Conservation (phyloP, 1,140 invertebrate species). For the Xylocopa sonorina region DNA sequence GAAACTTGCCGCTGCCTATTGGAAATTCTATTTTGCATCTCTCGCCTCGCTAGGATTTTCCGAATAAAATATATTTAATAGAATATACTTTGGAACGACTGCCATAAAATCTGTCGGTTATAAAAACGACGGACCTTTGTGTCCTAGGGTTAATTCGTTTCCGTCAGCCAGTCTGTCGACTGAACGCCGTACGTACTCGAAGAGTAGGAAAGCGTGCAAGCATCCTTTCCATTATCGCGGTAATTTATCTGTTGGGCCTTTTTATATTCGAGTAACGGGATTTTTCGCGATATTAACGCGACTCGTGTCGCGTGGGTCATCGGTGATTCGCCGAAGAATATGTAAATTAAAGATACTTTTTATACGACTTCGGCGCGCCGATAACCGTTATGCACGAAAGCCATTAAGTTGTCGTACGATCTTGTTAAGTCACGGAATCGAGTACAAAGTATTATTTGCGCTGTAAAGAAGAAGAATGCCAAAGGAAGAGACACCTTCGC, state of each 20-base stretch:
- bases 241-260: conserved; percentile 28
- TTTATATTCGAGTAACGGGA: background rate
- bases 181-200: conserved; percentile 7
- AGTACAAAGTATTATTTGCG: background rate
- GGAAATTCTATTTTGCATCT: too few species aligned
- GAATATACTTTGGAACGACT: too few species aligned
- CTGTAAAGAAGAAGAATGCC: background rate
- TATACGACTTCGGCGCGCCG: too few species aligned
- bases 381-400: too few species aligned
- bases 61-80: too few species aligned
- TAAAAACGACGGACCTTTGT: too few species aligned
- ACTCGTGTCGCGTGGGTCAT: background rate
- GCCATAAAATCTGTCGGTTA: too few species aligned
- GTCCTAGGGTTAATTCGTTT: conserved; percentile 31
- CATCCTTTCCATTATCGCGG: conserved; percentile 21
- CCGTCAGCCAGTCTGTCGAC: background rate
- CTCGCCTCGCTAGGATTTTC: too few species aligned
- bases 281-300: background rate
- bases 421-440: background rate
- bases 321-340: background rate
- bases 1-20: too few species aligned
- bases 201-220: background rate
- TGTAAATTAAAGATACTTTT: background rate
- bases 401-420: background rate
- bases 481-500: background rate